phyloP scores from a whole-genome alignment of 2,113 vertebrate species.

The Hemiscyllium ocellatum region DNA sequence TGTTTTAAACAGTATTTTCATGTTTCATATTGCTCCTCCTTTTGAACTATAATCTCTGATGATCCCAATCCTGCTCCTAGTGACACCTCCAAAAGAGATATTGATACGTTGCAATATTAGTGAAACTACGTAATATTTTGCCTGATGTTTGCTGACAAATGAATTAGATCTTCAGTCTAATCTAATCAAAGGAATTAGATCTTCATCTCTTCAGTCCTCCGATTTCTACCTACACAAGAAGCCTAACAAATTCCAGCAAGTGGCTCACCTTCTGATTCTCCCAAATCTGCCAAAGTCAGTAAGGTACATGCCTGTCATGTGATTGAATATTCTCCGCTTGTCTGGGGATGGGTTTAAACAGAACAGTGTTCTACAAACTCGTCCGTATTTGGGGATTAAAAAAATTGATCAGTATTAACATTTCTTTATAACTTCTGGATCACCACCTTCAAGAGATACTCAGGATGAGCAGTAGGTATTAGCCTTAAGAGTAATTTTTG shows the following conservation, averaged over 20 bases:
- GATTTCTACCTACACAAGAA: not conserved
- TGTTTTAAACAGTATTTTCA: not conserved
- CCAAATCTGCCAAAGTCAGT: not conserved
- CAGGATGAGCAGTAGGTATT: not conserved
- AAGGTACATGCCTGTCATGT: not conserved
- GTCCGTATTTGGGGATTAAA: not conserved
- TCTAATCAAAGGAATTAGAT: not conserved
- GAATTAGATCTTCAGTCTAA: not conserved
- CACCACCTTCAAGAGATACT: not conserved
- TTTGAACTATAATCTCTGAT: not conserved
- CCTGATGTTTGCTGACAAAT: not conserved
- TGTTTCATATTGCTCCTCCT: not conserved
- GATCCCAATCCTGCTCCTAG: not conserved
- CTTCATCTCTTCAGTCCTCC: not conserved
- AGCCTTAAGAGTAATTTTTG: too few relatives aligned
- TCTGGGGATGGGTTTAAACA: not conserved
- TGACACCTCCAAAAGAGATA: not conserved
- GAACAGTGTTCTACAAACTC: not conserved
- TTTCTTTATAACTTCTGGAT: not conserved
- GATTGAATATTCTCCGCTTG: not conserved
- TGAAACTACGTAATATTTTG: not conserved
- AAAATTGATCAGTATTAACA: not conserved
- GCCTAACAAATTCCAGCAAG: not conserved
- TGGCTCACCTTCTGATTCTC: not conserved
- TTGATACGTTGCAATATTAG: not conserved